phyloP scores from a whole-genome alignment of 2,113 vertebrate genomes.

The Sapajus apella region DNA sequence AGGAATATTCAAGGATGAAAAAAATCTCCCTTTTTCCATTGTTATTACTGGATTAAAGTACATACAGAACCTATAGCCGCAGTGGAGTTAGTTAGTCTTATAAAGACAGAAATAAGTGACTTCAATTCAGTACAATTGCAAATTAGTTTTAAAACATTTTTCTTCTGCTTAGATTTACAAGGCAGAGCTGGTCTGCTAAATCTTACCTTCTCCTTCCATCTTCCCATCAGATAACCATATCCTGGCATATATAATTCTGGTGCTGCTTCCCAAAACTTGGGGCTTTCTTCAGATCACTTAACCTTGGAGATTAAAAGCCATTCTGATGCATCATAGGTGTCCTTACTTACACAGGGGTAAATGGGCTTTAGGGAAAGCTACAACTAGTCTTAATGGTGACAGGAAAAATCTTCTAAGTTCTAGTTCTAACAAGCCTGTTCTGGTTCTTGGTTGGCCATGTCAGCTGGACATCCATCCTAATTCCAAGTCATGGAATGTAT shows the following conservation, averaged over 20 bases:
- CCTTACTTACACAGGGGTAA: background rate
- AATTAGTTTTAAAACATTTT: constrained; percentile 27
- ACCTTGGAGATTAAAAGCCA: background rate
- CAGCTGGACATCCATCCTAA: background rate
- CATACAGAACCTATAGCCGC: background rate
- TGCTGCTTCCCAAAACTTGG: background rate
- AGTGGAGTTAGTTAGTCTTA: background rate
- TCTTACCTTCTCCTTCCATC: background rate
- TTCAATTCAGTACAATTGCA: background rate
- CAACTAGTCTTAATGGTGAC: background rate
- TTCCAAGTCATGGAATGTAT: background rate
- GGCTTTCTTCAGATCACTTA: background rate
- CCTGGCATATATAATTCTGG: background rate
- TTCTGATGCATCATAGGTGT: background rate
- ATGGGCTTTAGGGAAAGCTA: background rate
- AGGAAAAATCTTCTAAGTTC: background rate
- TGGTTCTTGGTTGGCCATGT: background rate
- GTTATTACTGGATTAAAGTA: constrained; percentile 4
- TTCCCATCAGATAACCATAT: background rate
- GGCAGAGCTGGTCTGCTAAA: background rate
- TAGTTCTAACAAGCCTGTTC: background rate
- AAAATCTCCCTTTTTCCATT: background rate
- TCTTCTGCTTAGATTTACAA: constrained; percentile 3
- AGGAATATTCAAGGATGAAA: background rate
- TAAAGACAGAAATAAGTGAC: background rate